phyloP scores from a whole-genome alignment of 2,113 vertebrate species.

The Malurus melanocephalus region DNA sequence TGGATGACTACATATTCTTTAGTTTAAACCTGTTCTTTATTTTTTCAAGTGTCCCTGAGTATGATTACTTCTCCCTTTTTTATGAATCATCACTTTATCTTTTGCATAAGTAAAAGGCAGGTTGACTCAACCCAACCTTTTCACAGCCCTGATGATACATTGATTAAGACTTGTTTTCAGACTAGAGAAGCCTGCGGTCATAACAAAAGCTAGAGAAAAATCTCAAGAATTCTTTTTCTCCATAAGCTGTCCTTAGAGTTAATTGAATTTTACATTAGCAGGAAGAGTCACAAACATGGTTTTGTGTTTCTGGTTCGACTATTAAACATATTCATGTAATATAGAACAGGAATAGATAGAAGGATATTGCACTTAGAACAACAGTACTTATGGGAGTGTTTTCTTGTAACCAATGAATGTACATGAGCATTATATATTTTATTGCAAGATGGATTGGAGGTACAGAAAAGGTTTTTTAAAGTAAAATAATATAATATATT shows the following conservation, averaged over 20 bases:
- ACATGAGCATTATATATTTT: not conserved
- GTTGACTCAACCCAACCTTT: not conserved
- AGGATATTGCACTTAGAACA: not conserved
- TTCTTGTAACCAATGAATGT: not conserved
- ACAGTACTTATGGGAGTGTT: not conserved
- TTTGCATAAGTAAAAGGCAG: not conserved
- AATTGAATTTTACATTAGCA: not conserved
- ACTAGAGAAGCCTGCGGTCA: not conserved
- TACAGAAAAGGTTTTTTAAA: not conserved
- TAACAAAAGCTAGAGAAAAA: not conserved
- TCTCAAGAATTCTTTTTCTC: not conserved
- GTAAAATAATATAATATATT: not conserved
- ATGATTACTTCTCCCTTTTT: not conserved
- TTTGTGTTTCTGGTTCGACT: not conserved
- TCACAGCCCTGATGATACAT: not conserved
- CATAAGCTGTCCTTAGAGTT: not conserved
- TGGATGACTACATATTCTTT: not conserved
- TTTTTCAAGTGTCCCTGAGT: not conserved
- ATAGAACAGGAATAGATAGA: not conserved
- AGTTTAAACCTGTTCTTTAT: not conserved
- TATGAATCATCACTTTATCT: not conserved
- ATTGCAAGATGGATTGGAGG: not conserved
- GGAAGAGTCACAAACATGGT: not conserved
- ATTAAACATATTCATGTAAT: not conserved
- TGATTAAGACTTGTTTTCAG: conserved; percentile 8